These are phyloP conservation scores for Pogonocichla stellata DNA, from an alignment of 2,113 vertebrate species.

Conservation along the genomic window DNA sequence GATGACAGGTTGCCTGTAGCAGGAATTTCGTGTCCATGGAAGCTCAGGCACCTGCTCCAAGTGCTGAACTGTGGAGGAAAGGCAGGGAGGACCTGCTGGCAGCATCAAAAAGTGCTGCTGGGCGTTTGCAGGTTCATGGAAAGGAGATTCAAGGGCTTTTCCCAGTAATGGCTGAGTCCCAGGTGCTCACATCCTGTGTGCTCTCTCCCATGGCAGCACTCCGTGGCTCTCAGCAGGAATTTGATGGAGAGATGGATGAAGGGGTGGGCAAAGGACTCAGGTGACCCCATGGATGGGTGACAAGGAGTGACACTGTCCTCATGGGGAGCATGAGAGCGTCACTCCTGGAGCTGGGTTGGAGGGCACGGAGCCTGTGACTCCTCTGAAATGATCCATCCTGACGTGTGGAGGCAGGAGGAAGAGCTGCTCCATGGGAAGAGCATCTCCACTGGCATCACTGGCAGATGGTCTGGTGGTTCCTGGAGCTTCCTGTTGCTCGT, in stretches of 20 bases:
- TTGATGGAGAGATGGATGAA: not conserved
- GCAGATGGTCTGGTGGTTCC: not conserved
- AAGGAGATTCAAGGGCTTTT: not conserved
- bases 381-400: not conserved
- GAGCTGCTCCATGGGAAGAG: not conserved
- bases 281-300: not conserved
- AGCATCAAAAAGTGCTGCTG: not conserved
- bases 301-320: not conserved
- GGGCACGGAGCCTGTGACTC: not conserved
- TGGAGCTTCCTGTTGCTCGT: not conserved
- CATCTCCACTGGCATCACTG: not conserved
- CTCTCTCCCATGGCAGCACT: not conserved
- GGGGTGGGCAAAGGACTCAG: not conserved
- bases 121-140: not conserved
- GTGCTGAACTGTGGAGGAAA: not conserved
- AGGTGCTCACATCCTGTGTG: not conserved
- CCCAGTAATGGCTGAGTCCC: not conserved
- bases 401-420: not conserved
- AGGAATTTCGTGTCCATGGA: not conserved
- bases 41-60: not conserved
- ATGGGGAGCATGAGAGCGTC: fast-evolving
- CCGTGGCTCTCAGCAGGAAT: not conserved
- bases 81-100: not conserved
- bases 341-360: not conserved
- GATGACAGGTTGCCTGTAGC: not conserved